Conservation (phyloP, 2,797 vertebrate genomes). For the Scyliorhinus canicula region DNA sequence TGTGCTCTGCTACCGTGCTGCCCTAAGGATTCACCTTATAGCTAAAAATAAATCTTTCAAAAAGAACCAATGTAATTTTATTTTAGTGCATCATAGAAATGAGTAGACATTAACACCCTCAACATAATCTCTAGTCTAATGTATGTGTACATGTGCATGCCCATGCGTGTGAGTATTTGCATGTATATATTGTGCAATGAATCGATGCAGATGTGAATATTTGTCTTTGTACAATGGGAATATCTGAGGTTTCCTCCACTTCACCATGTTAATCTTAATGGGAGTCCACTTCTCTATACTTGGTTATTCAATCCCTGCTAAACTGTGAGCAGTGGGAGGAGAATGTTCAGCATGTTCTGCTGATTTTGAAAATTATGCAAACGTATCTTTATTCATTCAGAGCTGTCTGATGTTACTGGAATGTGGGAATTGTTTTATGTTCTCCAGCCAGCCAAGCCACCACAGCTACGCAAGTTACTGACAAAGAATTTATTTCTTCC, state of each 20-base stretch:
- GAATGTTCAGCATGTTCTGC: not conserved
- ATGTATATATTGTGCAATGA: not conserved
- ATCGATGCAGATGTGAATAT: not conserved
- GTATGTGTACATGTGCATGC: not conserved
- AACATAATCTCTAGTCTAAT: not conserved
- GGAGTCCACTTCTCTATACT: not conserved
- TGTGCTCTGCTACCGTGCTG: too few relatives aligned
- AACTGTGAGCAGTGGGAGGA: not conserved
- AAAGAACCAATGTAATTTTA: not conserved
- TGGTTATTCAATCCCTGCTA: not conserved
- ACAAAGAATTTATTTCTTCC: slow-evolving; percentile 62
- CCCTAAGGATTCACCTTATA: not conserved
- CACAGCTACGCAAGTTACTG: slow-evolving; percentile 26
- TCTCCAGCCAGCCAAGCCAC: not conserved
- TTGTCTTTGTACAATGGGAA: not conserved
- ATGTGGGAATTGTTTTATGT: slow-evolving; percentile 4
- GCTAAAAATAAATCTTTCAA: not conserved
- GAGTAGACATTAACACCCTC: not conserved
- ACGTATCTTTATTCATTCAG: slow-evolving; percentile 9
- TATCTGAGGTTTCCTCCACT: not conserved
- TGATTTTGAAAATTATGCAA: slow-evolving; percentile 6
- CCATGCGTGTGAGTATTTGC: not conserved
- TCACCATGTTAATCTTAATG: too few relatives aligned
- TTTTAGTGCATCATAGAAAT: not conserved
- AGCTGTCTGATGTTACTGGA: not conserved